phyloP scores from a whole-genome alignment of 2,113 vertebrate species.

The Aythya baeri region DNA sequence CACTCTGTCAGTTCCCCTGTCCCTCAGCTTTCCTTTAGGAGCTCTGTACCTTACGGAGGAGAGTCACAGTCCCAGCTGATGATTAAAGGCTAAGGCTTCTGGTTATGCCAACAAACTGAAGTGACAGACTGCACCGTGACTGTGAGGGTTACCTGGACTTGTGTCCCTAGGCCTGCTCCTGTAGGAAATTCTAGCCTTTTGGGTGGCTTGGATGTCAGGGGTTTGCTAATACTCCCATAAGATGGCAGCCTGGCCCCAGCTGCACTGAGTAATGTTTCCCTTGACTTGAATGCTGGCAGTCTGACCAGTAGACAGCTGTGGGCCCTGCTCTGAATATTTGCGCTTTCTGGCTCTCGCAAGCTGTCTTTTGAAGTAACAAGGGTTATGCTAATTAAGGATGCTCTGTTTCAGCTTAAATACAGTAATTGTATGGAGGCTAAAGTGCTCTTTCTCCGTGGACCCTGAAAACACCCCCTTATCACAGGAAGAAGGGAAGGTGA shows the following conservation, averaged over 20 bases:
- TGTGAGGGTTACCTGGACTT: background rate
- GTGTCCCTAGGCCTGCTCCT: background rate
- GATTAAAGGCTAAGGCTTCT: background rate
- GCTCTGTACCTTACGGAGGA: background rate
- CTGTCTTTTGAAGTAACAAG: background rate
- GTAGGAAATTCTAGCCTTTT: background rate
- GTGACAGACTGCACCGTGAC: background rate
- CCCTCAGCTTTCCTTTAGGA: background rate
- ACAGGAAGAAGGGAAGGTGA: background rate
- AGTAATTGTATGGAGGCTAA: background rate
- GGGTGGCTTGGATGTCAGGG: background rate
- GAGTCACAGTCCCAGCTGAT: background rate
- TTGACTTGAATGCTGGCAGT: background rate
- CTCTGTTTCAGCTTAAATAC: background rate
- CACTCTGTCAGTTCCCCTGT: background rate
- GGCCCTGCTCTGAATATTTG: background rate
- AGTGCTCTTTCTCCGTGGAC: too few relatives aligned
- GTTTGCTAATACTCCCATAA: background rate
- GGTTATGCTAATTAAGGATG: background rate
- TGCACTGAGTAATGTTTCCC: background rate
- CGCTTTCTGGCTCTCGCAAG: background rate
- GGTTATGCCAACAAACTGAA: background rate
- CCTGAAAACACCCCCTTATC: background rate
- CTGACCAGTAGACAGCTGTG: background rate
- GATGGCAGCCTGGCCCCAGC: background rate